phyloP scores from a whole-genome alignment of 35 echinoderm and acorn worm genomes.

The Ophiothrix spiculata region DNA sequence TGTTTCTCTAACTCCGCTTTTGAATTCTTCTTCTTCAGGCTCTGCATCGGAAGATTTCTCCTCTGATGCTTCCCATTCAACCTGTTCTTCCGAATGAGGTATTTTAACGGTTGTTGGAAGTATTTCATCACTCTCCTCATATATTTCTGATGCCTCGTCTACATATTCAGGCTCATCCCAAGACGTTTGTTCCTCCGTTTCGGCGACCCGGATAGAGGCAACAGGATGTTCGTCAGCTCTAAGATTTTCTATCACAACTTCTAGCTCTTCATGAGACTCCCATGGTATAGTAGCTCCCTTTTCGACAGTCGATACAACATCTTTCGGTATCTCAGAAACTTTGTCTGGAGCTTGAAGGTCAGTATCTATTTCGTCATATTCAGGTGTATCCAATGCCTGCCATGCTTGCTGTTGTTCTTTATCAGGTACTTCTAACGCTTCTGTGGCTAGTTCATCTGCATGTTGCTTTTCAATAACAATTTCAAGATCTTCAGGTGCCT shows the following conservation, averaged over 20 bases:
- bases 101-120: neutral
- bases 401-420: neutral
- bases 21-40: neutral
- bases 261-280: neutral
- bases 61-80: neutral
- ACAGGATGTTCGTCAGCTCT: neutral
- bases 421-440: neutral
- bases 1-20: too few relatives aligned
- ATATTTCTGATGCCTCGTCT: neutral
- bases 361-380: neutral
- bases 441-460: neutral
- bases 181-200: neutral
- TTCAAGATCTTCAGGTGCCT: neutral
- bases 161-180: too few relatives aligned
- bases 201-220: neutral
- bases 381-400: too few relatives aligned
- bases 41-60: neutral
- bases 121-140: neutral
- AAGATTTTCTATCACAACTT: neutral
- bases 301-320: neutral
- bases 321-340: neutral
- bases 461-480: neutral
- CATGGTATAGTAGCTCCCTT: slow-evolving; percentile 3
- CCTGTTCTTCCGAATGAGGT: neutral
- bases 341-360: neutral